Evolutionary conservation across 2,113 vertebrate genomes (phyloP), one percentile per base, ranked within the genome.

Genomic region (Melanostigma gelatinosum): DNA sequence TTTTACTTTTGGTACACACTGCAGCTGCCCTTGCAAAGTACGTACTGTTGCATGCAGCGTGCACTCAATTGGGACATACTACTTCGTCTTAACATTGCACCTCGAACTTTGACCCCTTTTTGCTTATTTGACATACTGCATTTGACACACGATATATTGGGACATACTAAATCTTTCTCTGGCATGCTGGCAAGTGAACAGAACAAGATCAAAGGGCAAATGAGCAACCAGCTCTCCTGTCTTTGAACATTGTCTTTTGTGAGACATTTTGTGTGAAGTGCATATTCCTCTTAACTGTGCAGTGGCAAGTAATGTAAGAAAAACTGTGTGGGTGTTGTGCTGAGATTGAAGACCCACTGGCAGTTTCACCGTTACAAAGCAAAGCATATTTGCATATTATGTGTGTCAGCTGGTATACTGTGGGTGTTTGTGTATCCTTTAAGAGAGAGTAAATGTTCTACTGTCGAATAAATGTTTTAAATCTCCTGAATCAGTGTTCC

Each of bases 281-380:
- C 18, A 42, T 40, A 34, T 38, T 65, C n/a, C 27, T 75, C 42
- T 57, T 58, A 24, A 48, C 8, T 44, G n/a, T 78, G 1, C 27
- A 62, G 61, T 42, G 6, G 18, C 40, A 63, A 76, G 18, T n/a
- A 16, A 13, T 40, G 7, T 0, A 24, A 27, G n/a, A 54, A 13
- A 20, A 55, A 75, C 61, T 27, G 62, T n/a, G 55, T 72, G 66
- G 65, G 68, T 7, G 68, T 18, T 79, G 55, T 24, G 63, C 46
- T n/a, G 58, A 68, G 65, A 44, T 57, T 69, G 5, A 80, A 63
- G 20, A 55, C 48, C 57, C 40, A 16, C 65, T 65, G 75, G 60
- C 15, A 70, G 48, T 48, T 48, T 63, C 16, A 61, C 75, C 46
- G 80, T 40, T 80, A 60, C 54, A 69, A 66, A 1, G n/a, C 46